These are phyloP conservation scores for Smutsia temminckii DNA, from an alignment of 2,797 vertebrate genomes.

Conservation along the genomic window DNA sequence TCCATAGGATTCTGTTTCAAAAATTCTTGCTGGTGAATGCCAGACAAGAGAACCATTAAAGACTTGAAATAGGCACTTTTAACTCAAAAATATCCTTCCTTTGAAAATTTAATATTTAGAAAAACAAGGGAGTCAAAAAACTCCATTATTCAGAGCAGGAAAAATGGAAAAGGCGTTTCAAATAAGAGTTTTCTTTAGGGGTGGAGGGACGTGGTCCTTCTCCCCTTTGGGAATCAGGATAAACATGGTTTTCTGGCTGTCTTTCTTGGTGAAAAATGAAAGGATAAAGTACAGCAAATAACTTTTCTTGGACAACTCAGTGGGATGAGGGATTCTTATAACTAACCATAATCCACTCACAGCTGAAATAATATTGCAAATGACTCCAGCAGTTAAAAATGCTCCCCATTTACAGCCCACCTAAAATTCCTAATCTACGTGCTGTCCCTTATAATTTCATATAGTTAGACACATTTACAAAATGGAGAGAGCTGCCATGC, in stretches of 20 bases:
- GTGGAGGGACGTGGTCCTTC: background rate
- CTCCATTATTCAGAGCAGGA: conserved; percentile 29
- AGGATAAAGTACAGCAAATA: background rate
- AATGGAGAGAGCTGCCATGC: background rate
- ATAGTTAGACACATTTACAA: background rate
- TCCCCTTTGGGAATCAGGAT: conserved; percentile 34
- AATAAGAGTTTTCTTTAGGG: conserved; percentile 46
- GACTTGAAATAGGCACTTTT: background rate
- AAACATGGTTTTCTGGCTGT: background rate
- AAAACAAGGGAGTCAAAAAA: conserved; percentile 19
- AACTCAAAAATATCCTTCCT: conserved; percentile 54
- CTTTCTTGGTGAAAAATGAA: background rate
- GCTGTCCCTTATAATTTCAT: background rate
- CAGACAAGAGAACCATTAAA: conserved; percentile 35
- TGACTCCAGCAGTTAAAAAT: background rate
- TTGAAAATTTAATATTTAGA: conserved; percentile 61
- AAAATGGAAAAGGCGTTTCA: conserved; percentile 51
- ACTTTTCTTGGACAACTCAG: background rate
- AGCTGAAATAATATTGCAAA: conserved; percentile 67
- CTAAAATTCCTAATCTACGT: background rate
- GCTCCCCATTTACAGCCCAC: background rate
- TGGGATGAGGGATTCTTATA: background rate
- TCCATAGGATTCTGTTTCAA: background rate
- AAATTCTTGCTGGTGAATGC: background rate
- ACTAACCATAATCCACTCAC: background rate